A percentile compares a stretch with the other conserved stretches of the same genome.
Conservation (phyloP, 2,113 vertebrate genomes). For the Nannospalax galili region DNA sequence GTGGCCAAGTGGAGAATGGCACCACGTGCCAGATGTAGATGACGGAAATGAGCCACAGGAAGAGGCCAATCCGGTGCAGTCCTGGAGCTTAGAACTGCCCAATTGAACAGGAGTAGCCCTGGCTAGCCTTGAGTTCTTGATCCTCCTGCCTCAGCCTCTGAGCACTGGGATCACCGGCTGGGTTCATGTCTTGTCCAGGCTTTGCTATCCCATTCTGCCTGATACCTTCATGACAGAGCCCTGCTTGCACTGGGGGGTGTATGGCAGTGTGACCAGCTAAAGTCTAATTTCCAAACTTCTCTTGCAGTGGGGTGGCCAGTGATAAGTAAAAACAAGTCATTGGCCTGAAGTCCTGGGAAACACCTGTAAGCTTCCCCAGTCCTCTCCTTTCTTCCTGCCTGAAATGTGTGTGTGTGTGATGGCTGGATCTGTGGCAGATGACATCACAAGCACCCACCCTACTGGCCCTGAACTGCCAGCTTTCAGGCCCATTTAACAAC, state of each 20-base stretch:
- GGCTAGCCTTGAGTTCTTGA: background rate
- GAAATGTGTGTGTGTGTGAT: background rate
- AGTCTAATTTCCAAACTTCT: background rate
- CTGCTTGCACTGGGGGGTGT: background rate
- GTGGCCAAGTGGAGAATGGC: background rate
- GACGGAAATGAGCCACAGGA: background rate
- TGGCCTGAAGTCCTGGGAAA: background rate
- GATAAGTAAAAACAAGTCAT: background rate
- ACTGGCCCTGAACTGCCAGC: background rate
- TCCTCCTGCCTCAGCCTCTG: background rate
- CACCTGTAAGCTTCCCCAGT: background rate
- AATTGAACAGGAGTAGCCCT: background rate
- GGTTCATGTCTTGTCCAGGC: background rate
- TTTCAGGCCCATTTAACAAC: background rate
- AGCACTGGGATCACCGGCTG: background rate
- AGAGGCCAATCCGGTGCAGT: background rate
- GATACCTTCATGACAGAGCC: background rate
- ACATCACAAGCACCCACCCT: background rate
- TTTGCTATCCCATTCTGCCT: background rate
- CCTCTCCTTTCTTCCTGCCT: background rate
- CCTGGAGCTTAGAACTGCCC: background rate
- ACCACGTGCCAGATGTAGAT: accelerated
- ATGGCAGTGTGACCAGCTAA: background rate
- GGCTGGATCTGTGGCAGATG: background rate
- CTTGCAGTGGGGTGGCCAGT: background rate